Percentiles rank a stretch among this genome's conserved stretches.
Conservation (phyloP, 2,113 vertebrate species). For the Nycticorax nycticorax region DNA sequence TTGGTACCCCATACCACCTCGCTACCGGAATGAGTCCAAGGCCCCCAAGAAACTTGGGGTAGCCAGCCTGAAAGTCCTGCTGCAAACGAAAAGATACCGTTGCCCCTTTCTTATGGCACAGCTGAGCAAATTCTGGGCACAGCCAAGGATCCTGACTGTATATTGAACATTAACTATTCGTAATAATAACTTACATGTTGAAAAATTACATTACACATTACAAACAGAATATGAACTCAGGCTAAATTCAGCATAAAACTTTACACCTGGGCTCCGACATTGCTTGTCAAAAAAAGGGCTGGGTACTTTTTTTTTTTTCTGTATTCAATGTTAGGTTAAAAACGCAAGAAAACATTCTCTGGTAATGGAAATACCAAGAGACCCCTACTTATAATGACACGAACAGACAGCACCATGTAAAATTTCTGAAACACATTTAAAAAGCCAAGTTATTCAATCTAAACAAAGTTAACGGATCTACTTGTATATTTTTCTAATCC, state of each 20-base stretch:
- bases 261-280: background rate
- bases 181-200: background rate
- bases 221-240: background rate
- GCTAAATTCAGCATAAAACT: background rate
- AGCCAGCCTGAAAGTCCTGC: background rate
- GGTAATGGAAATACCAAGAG: background rate
- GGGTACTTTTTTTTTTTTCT: too few relatives aligned
- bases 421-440: conserved; percentile 17
- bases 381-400: background rate
- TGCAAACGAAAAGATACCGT: background rate
- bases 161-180: background rate
- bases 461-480: conserved; percentile 11
- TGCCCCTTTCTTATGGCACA: background rate
- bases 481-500: conserved; percentile 23
- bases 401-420: background rate
- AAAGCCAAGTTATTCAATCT: conserved; percentile 7
- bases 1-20: background rate
- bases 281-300: background rate
- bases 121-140: background rate
- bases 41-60: background rate
- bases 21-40: background rate
- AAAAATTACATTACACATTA: background rate
- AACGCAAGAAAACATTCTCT: background rate
- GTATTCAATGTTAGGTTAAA: background rate
- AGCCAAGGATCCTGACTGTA: background rate